These are phyloP conservation scores for Exephanes ischioxanthus DNA, from an alignment of 2,888 invertebrate species.

Conservation along the genomic window DNA sequence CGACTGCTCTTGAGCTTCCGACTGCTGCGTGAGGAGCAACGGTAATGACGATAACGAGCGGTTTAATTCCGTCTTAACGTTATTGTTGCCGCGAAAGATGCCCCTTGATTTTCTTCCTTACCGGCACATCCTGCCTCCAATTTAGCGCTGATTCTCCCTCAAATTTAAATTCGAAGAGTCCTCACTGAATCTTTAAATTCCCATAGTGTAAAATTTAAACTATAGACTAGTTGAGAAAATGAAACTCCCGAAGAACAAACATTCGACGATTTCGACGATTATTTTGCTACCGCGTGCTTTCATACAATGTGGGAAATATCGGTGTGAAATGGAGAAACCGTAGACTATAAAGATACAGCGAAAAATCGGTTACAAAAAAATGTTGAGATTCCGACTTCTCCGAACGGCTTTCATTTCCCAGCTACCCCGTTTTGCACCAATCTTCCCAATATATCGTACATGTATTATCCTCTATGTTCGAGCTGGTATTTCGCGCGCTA, in stretches of 20 bases:
- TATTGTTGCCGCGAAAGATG: slow-evolving; percentile 30
- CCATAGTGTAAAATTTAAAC: slow-evolving; percentile 24
- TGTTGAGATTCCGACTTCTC: too few relatives aligned
- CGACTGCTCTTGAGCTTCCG: slow-evolving; percentile 57
- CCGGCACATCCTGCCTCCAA: slow-evolving; percentile 12
- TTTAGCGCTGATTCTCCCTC: slow-evolving; percentile 49
- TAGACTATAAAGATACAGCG: too few relatives aligned
- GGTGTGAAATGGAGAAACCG: too few relatives aligned
- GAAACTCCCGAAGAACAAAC: slow-evolving; percentile 35
- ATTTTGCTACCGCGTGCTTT: too few relatives aligned
- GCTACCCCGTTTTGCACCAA: too few relatives aligned
- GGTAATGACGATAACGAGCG: slow-evolving; percentile 76
- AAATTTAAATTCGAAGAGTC: slow-evolving; percentile 23
- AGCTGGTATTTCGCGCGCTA: slow-evolving; percentile 41
- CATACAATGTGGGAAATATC: too few relatives aligned
- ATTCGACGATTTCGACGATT: slow-evolving; percentile 38
- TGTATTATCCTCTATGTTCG: neutral
- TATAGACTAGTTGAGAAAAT: neutral
- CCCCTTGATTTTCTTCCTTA: slow-evolving; percentile 42
- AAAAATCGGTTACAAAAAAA: too few relatives aligned
- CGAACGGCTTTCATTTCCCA: too few relatives aligned
- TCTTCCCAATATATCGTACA: slow-evolving; percentile 12
- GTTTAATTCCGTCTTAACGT: slow-evolving; percentile 56
- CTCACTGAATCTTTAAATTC: slow-evolving; percentile 23
- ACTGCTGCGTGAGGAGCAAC: slow-evolving; percentile 42